Evolutionary conservation across 2,888 invertebrate genomes (phyloP), one percentile per base, ranked within the genome.

Genomic region (Cephus pygmeus): DNA sequence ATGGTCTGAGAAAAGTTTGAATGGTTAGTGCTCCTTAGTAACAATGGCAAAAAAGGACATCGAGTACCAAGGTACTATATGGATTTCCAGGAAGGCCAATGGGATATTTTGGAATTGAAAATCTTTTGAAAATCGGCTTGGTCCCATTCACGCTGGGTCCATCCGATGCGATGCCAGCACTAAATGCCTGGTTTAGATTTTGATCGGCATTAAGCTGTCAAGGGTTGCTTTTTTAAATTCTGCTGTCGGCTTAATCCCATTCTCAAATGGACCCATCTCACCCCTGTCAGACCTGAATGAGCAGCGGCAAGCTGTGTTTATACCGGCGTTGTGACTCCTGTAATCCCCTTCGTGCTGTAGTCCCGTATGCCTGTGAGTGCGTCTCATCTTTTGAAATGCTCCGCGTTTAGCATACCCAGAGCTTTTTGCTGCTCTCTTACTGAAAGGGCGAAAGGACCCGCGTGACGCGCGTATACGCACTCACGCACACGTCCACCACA

Each of bases 181-280:
- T 88, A 90, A 89, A 90, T 88, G 85, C 87, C 84, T 82, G 86
- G 84, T 86, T 88, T 85, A 87, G 87, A 87, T 87, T 88, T 86
- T 86, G 89, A 90, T 90, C 90, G 89, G 87, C 82, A 90, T 90
- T 90, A 90, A 89, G 89, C 86, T 87, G 90, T 90, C 90, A 88
- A 88, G 88, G 82, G 86, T 87, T 85, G 88, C 87, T 88, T 88
- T 89, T 88, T 88, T 81, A 78, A 84, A 86, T 86, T 86, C 83
- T 84, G 79, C 85, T 83, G 87, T 86, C 87, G 85, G 85, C 83
- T 84, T 90, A 90, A 90, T 90, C 88, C 88, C 78, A 86, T 88
- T 88, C 83, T 83, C 79, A 81, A 87, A 85, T 85, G 83, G 82
- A 86, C 87, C 85, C 85, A 85, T 87, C 88, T 86, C 82, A 81